Evolutionary conservation across 2,797 vertebrate genomes (phyloP), one percentile per base, ranked within the genome.

Genomic region (Gymnocypris eckloni): DNA sequence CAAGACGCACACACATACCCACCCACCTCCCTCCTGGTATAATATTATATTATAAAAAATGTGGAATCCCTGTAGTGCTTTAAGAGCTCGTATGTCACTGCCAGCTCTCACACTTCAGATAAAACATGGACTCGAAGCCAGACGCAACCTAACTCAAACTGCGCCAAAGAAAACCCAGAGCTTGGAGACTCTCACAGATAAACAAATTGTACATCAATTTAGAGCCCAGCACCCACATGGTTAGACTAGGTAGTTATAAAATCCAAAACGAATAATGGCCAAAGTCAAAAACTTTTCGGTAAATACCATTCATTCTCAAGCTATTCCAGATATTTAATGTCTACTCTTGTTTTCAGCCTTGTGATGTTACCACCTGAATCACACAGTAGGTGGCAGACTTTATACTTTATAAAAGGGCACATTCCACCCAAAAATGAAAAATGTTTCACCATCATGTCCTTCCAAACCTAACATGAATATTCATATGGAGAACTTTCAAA

Each of bases 341-440:
- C 59, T 45, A 45, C 28, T 66, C 61, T 67, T 66, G 61, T 67
- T 80, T 80, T 64, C n/a, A 48, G 11, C 25, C 48, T 48, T 66
- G 41, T 80, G 61, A 66, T 16, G 43, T 48, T 43, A 28, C 16
- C 16, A 33, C 39, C n/a, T 18, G 15, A 61, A 28, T 37, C 78
- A 67, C 33, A 37, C 78, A 80, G 78, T 66, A 80, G 78, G 43
- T 80, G 78, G 61, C 59, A 80, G 78, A 67, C 41, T 67, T 79
- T 79, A 41, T 79, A 1, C 59, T 66, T 28, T 61, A 48, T 16
- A 43, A 79, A 79, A 43, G 28, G 3, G 33, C 28, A 45, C n/a
- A 39, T 7, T 41, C 22, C 33, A 79, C 37, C 39, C 22, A 25
- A 61, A 78, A 61, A 10, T 9, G 3, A 39, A 43, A n/a, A n/a